Conservation (phyloP, 2,113 vertebrate genomes). For the Meles meles region DNA sequence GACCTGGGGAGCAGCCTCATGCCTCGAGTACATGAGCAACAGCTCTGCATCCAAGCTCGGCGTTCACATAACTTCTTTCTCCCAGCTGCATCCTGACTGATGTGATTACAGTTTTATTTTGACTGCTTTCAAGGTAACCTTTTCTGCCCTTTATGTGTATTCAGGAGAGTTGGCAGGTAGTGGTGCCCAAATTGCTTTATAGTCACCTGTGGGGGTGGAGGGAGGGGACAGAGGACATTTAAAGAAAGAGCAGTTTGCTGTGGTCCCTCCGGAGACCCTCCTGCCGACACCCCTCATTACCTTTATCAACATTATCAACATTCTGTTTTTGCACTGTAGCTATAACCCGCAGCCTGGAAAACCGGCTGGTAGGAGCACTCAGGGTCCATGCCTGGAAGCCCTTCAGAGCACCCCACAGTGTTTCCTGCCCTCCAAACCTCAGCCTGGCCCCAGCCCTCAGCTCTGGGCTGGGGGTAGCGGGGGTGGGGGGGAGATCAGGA, state of each 20-base stretch:
- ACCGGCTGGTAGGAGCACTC: not conserved
- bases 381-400: constrained; percentile 53
- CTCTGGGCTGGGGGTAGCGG: not conserved
- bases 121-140: constrained; percentile 64
- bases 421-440: constrained; percentile 43
- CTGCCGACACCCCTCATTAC: not conserved
- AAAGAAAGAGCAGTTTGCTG: constrained; percentile 57
- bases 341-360: not conserved
- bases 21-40: not conserved
- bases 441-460: not conserved
- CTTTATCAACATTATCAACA: not conserved
- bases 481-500: no score
- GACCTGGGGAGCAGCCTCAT: not conserved
- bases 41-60: not conserved
- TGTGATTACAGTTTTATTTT: constrained; percentile 68
- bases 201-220: not conserved
- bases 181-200: not conserved
- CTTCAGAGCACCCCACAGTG: constrained; percentile 62
- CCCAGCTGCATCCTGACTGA: constrained; percentile 33
- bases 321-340: constrained; percentile 27
- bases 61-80: constrained; percentile 61
- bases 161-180: not conserved
- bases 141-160: constrained; percentile 40
- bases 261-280: constrained; percentile 1
- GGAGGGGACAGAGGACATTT: not conserved